Base-by-base conservation (phyloP, 2,113 vertebrate genomes). In the Takifugu bimaculatus region DNA sequence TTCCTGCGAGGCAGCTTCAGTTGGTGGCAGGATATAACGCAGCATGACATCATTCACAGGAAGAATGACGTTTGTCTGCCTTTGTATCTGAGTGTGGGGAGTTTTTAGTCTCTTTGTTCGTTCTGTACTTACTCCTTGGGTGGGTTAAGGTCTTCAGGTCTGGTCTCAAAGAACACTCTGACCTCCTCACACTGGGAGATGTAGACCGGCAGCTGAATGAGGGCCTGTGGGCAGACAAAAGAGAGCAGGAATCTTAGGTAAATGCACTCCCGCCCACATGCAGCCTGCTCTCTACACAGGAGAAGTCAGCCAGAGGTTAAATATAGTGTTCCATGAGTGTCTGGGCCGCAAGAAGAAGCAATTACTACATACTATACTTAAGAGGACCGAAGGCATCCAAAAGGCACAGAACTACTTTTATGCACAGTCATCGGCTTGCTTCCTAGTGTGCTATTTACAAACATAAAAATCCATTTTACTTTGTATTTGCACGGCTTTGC, bases 101-200 rank as follows among this genome's bases (percentile, higher is more conserved):
- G 32, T 2, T 5, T 5, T 29, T 29, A 29, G 29, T 29, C 3
- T 29, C 29, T 29, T 29, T 4, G 29, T 2, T 6, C 11, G 7
- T 39, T 9, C 32, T 27, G 28, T 52, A 54, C 85, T 85, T 87
- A 98, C 97, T 98, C 97, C 80, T 94, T 96, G 2, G 95, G 96
- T 13, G 96, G 95, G 28, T 93, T 94, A 77, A 98, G 79, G 85
- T 98, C 97, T 5, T 99, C 97, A 0, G 95, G 94, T 80, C 96
- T 92, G 6, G 95, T 96, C 88, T 99, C 97, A 69, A 99, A 99
- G 87, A 99, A 99, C 80, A 94, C 91, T 47, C 96, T 88, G 57
- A 99, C 97, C 76, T 99, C 96, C 55, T 98, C 96, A 0, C 97
- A 99, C 83, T 99, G 97, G 47, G 96, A 99, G 80, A 99, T 98